Evolutionary conservation across 2,797 vertebrate species (phyloP).

Genomic region (Macrochelys suwanniensis): DNA sequence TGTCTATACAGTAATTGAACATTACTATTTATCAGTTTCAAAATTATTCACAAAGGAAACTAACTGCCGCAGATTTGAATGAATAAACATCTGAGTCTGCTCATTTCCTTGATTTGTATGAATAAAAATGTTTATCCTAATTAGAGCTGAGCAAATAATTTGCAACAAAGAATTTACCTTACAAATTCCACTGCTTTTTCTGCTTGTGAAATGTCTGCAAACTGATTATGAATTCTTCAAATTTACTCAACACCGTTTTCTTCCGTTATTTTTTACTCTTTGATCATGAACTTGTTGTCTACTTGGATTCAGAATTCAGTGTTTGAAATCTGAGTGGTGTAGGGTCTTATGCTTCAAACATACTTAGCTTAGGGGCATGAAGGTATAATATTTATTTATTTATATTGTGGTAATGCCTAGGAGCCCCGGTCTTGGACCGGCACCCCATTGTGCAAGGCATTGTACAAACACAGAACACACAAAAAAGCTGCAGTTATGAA

Average conservation of each 20-base stretch:
- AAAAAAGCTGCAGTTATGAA: not conserved
- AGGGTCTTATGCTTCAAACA: not conserved
- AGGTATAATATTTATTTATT: not conserved
- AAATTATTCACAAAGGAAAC: slow-evolving; percentile 60
- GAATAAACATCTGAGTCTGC: slow-evolving; percentile 5
- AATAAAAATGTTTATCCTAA: slow-evolving; percentile 38
- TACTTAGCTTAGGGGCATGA: not conserved
- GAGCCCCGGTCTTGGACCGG: not conserved
- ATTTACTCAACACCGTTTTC: not conserved
- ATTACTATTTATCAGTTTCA: slow-evolving; percentile 36
- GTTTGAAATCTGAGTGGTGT: not conserved
- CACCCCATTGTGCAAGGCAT: not conserved
- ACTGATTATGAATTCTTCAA: not conserved
- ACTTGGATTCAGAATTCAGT: not conserved
- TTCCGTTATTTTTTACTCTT: not conserved
- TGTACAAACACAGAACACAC: not conserved
- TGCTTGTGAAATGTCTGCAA: slow-evolving; percentile 4
- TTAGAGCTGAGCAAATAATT: slow-evolving; percentile 35
- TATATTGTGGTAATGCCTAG: not conserved
- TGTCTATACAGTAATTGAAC: slow-evolving; percentile 32
- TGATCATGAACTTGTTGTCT: not conserved
- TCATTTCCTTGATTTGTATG: slow-evolving; percentile 19
- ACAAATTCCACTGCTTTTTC: slow-evolving; percentile 30
- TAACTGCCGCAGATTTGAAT: not conserved
- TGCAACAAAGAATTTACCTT: slow-evolving; percentile 17